These are phyloP conservation scores for Venusia cambrica DNA, from an alignment of 2,888 invertebrate genomes.

Conservation along the genomic window DNA sequence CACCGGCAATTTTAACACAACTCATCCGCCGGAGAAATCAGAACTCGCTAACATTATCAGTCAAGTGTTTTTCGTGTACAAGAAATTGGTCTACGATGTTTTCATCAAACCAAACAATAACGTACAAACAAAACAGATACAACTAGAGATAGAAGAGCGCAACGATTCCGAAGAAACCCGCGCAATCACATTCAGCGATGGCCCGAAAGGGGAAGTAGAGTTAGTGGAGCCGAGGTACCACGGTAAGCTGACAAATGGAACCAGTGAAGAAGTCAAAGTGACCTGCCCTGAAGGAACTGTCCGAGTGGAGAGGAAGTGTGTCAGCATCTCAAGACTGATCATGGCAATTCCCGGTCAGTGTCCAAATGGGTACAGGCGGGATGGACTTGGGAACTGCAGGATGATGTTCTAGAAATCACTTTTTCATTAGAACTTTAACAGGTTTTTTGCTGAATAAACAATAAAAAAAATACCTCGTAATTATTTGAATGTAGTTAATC, in stretches of 20 bases:
- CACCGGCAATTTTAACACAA: conserved; percentile 22
- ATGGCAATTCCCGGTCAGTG: conserved; percentile 60
- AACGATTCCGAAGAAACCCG: conserved; percentile 19
- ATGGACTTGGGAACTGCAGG: conserved; percentile 58
- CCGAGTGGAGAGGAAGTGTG: conserved; percentile 45
- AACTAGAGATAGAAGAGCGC: conserved; percentile 13
- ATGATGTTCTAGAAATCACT: conserved; percentile 36
- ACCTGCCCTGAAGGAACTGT: conserved; percentile 48
- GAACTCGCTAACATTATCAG: conserved; percentile 47
- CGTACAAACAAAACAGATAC: too few relatives aligned
- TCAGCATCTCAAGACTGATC: conserved; percentile 54
- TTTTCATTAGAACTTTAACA: too few relatives aligned
- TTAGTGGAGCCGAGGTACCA: conserved; percentile 57
- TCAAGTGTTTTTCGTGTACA: conserved; percentile 48
- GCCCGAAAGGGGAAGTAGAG: conserved; percentile 60
- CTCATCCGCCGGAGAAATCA: conserved; percentile 22
- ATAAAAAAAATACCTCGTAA: too few relatives aligned
- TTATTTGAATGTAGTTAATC: too few relatives aligned
- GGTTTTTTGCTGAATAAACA: too few relatives aligned
- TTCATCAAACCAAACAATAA: conserved; percentile 9
- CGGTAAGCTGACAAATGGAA: conserved; percentile 28
- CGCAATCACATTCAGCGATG: conserved; percentile 26
- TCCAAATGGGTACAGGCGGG: conserved; percentile 56
- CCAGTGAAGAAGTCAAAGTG: conserved; percentile 22
- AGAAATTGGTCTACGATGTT: conserved; percentile 51